These are phyloP conservation scores for Oppia nitens DNA, from an alignment of 1,140 invertebrate genomes.

Conservation along the genomic window DNA sequence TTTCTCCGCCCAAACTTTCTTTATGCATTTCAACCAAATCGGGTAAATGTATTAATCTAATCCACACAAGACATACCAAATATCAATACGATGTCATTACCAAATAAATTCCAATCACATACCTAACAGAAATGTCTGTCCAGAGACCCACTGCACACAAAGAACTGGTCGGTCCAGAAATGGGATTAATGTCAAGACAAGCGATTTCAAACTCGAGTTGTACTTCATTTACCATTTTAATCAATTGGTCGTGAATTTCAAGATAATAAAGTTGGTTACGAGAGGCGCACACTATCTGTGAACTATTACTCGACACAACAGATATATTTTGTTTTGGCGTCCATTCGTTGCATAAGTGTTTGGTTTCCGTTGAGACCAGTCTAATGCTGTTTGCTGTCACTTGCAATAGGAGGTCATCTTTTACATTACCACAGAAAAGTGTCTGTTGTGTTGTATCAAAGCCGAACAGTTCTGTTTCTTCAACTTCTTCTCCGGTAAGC, in stretches of 20 bases:
- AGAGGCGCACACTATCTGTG: conserved; percentile 70
- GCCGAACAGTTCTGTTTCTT: conserved; percentile 73
- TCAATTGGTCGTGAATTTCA: conserved; percentile 47
- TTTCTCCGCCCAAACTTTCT: conserved; percentile 78
- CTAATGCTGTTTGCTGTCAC: conserved; percentile 55
- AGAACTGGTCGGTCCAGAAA: conserved; percentile 42
- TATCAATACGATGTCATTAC: not conserved
- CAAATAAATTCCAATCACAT: conserved; percentile 28
- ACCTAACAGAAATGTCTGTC: conserved; percentile 78
- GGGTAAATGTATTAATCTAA: conserved; percentile 19
- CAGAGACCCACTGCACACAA: conserved; percentile 84
- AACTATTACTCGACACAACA: conserved; percentile 65
- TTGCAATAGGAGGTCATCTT: conserved; percentile 47
- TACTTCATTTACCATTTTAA: conserved; percentile 25
- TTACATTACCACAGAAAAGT: conserved; percentile 79
- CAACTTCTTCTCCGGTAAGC: conserved; percentile 83
- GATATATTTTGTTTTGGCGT: conserved; percentile 61
- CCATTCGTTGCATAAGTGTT: conserved; percentile 56
- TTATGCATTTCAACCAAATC: conserved; percentile 32
- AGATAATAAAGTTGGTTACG: conserved; percentile 78
- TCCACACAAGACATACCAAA: not conserved
- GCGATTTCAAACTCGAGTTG: conserved; percentile 82
- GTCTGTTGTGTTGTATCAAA: conserved; percentile 82
- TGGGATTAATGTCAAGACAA: conserved; percentile 80
- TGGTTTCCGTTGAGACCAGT: conserved; percentile 45